Conservation (phyloP, 2,888 invertebrate genomes). For the Stenodema calcarata region DNA sequence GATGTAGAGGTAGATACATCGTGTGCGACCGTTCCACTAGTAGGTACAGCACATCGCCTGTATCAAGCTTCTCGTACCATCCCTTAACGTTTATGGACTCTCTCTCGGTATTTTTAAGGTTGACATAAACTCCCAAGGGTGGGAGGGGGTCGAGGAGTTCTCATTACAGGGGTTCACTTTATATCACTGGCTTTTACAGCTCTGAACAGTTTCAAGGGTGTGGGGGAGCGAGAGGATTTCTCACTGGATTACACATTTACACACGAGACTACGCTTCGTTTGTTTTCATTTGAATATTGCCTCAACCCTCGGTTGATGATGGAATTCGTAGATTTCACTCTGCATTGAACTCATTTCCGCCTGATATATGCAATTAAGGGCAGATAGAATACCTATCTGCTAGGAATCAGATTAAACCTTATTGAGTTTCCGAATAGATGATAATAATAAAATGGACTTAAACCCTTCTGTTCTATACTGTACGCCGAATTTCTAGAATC, state of each 20-base stretch:
- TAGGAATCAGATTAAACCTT: no score
- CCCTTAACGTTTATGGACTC: not conserved
- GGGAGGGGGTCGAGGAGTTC: not conserved
- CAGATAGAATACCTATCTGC: no score
- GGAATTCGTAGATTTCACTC: slow-evolving; percentile 1
- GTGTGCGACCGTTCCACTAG: no score
- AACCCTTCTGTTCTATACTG: no score
- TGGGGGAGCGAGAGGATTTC: not conserved
- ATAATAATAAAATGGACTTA: no score
- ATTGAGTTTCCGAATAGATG: no score
- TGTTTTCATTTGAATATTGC: slow-evolving; percentile 29
- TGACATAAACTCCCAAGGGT: not conserved
- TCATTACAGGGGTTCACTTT: not conserved
- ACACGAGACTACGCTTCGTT: slow-evolving; percentile 1
- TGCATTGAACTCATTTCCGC: not conserved
- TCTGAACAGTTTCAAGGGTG: not conserved
- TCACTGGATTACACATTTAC: not conserved
- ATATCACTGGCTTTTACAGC: not conserved
- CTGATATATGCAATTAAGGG: no score
- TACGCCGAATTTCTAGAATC: no score
- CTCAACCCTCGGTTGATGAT: slow-evolving; percentile 9
- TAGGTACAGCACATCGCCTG: not conserved
- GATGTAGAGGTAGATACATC: no score
- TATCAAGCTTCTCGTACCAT: not conserved
- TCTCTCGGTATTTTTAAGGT: not conserved